Evolutionary conservation across 1,140 invertebrate genomes (phyloP).

Genomic region (Hypothenemus hampei): DNA sequence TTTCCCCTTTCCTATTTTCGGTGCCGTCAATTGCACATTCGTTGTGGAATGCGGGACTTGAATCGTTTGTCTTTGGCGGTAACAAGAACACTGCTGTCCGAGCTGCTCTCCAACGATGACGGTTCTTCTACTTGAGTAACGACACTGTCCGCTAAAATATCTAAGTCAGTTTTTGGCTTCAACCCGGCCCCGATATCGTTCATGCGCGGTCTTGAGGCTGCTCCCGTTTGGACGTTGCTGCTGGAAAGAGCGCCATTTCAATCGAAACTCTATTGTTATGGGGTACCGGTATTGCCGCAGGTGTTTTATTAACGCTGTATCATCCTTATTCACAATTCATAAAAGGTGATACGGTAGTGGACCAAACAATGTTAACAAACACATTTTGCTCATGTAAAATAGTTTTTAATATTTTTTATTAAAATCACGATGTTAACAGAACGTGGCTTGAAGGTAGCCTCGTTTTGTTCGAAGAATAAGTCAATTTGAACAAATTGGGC

Average conservation of each 20-base stretch:
- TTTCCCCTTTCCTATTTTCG: slow-evolving; percentile 18
- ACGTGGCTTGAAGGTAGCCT: no score
- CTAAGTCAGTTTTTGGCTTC: slow-evolving; percentile 16
- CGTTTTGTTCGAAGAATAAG: no score
- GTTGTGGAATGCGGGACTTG: slow-evolving; percentile 35
- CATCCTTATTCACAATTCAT: no score
- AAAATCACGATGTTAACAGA: no score
- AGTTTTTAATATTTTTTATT: no score
- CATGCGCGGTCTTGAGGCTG: neutral
- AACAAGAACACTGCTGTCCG: neutral
- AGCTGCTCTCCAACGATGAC: slow-evolving; percentile 3
- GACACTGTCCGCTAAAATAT: slow-evolving; percentile 28
- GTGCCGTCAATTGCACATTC: slow-evolving; percentile 33
- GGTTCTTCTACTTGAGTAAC: slow-evolving; percentile 33
- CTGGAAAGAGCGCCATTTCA: slow-evolving; percentile 14
- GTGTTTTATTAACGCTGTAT: neutral
- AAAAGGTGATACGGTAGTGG: no score
- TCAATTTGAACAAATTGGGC: no score
- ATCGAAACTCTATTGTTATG: neutral
- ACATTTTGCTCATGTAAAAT: no score
- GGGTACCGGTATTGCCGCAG: slow-evolving; percentile 21
- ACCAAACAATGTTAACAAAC: no score
- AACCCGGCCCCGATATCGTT: neutral
- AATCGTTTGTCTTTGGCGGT: slow-evolving; percentile 29
- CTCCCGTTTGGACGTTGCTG: neutral